Conservation (phyloP, 2,888 invertebrate genomes). For the Rapana venosa region DNA sequence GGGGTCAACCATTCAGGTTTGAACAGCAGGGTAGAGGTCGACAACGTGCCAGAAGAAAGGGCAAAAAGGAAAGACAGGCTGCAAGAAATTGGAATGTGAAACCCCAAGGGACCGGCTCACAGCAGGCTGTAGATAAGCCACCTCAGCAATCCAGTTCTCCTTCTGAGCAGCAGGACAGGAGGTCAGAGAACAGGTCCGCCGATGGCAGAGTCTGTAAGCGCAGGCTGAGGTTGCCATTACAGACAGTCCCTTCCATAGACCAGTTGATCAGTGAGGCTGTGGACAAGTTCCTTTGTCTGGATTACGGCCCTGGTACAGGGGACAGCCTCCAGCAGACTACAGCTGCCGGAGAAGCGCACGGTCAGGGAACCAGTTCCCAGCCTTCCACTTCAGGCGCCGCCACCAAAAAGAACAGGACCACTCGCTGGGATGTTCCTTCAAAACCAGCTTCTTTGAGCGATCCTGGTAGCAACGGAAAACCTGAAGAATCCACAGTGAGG, state of each 20-base stretch:
- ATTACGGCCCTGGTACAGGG: neutral
- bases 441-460: neutral
- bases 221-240: too few relatives aligned
- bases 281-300: neutral
- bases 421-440: slow-evolving; percentile 14
- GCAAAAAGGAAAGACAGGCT: neutral
- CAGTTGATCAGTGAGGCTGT: slow-evolving; percentile 5
- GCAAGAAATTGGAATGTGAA: neutral
- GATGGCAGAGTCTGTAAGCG: neutral
- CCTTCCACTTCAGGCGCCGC: neutral
- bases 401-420: neutral
- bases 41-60: neutral
- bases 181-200: neutral
- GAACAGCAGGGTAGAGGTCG: neutral
- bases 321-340: neutral
- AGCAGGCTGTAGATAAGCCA: neutral
- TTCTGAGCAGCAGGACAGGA: neutral
- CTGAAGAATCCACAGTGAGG: neutral
- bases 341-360: neutral
- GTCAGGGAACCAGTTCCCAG: neutral
- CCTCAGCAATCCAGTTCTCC: neutral
- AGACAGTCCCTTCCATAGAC: neutral
- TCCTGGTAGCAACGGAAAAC: neutral
- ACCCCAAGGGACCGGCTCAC: neutral
- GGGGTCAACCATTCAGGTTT: neutral